Base-by-base conservation (phyloP, 2,888 invertebrate species). In the Andrena dorsata region DNA sequence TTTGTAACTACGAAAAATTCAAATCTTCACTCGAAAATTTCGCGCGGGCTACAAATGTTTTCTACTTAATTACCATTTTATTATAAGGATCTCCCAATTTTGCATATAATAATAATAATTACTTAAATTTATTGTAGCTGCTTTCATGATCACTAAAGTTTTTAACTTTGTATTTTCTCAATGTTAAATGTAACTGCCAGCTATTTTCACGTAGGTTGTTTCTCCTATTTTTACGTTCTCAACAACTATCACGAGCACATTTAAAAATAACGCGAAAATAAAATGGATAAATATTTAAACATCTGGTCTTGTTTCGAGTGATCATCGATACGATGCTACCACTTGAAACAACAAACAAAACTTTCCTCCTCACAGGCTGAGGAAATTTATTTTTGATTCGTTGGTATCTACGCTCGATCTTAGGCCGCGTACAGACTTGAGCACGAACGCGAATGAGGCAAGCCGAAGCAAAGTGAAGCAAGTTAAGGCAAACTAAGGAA, bases 251-350 rank as follows among this genome's bases (percentile, higher is more conserved):
- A 16, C 28, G 32, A 51, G 35, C 20, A 20, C 7, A 72, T n/a
- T 76, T 72, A 30, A 72, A 63, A 71, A 63, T 72, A 76, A 70
- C 61, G 51, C 7, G 30, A 51, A 71, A 76, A 72, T 63, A 53
- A 51, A 26, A 35, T 20, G 35, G 13, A 51, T 63, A 72, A 76
- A 76, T 76, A 76, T 76, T 76, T 63, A 23, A 41, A 41, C 23
- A 41, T 41, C 51, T 72, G 73, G 7, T 53, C 23, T 23, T 41
- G n/a, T 35, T 71, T 13, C 26, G 13, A 51, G 6, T 41, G 60
- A 71, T 53, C 56, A 74, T 74, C 30, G 74, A 74, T 68, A 58
- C 47, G 53, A 7, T 73, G 26, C 28, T 53, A 23, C 10, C 41
- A 63, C 20, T 72, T 63, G 30, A 51, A 70, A 60, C 49, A 76